These are phyloP conservation scores for Matsumyia berberina DNA, from an alignment of 2,888 invertebrate species.

Conservation along the genomic window DNA sequence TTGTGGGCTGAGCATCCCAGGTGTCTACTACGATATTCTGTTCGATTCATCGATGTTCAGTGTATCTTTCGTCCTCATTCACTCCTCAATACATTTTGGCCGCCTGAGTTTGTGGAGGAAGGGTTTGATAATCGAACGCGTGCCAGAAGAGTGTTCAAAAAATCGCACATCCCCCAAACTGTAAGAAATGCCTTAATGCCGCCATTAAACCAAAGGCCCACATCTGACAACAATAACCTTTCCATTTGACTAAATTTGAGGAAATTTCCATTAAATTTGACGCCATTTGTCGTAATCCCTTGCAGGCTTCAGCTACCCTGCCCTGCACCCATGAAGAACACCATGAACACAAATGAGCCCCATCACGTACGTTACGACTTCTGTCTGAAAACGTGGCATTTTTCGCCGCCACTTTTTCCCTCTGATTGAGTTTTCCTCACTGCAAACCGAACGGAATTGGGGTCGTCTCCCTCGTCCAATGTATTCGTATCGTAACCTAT, in stretches of 20 bases:
- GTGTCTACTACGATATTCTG: too few species aligned
- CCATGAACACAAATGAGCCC: background rate
- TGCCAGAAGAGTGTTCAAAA: too few species aligned
- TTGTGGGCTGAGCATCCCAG: too few species aligned
- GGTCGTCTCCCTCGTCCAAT: background rate
- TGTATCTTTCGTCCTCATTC: too few species aligned
- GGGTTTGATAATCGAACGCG: too few species aligned
- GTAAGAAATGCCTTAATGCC: too few species aligned
- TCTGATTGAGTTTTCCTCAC: constrained; percentile 7
- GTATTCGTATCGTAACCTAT: constrained; percentile 9
- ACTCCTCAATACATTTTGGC: too few species aligned
- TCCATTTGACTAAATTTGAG: constrained; percentile 2
- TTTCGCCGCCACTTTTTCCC: background rate
- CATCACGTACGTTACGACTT: background rate
- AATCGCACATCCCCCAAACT: too few species aligned
- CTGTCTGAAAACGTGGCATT: background rate
- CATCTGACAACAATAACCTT: background rate
- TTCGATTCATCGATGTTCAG: too few species aligned
- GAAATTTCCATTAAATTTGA: constrained; percentile 1
- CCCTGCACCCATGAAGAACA: background rate
- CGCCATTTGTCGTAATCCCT: background rate
- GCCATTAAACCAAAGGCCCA: too few species aligned
- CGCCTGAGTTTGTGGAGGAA: too few species aligned
- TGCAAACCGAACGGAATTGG: background rate
- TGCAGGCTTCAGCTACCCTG: background rate